A percentile compares a stretch with the other conserved stretches of the same genome.
These are phyloP conservation scores for Dasypus novemcinctus DNA, from an alignment of 2,113 vertebrate species.

Conservation along the genomic window DNA sequence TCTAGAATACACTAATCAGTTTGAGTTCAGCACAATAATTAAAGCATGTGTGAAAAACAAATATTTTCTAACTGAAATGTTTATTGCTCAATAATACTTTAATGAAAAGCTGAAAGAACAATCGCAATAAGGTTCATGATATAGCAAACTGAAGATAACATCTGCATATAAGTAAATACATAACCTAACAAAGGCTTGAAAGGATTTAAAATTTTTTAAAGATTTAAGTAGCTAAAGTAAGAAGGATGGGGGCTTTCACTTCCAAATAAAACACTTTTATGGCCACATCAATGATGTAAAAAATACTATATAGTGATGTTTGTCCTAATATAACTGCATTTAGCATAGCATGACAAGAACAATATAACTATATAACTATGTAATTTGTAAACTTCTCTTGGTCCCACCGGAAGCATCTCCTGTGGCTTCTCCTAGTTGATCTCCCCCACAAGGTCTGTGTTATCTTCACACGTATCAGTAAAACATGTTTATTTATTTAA, in stretches of 20 bases:
- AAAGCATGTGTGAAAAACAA: slow-evolving; percentile 48
- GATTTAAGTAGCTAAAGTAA: slow-evolving; percentile 40
- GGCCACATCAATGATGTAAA: neutral
- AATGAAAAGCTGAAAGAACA: slow-evolving; percentile 56
- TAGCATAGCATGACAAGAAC: neutral
- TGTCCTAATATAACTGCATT: neutral
- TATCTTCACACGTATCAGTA: neutral
- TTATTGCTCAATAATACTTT: slow-evolving; percentile 55
- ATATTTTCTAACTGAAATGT: slow-evolving; percentile 56
- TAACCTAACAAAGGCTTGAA: slow-evolving; percentile 36
- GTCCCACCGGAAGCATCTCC: neutral
- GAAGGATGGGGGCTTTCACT: neutral
- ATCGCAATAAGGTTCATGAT: neutral
- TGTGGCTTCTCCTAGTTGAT: neutral
- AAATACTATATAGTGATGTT: neutral
- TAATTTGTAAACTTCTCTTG: neutral
- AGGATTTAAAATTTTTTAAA: neutral
- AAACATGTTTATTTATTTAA: slow-evolving; percentile 10
- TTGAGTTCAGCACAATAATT: slow-evolving; percentile 41
- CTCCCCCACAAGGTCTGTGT: neutral
- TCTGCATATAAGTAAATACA: neutral
- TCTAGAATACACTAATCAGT: neutral
- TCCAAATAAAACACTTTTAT: slow-evolving; percentile 11
- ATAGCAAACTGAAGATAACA: neutral
- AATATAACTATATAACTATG: neutral